phyloP scores from a whole-genome alignment of 2,888 invertebrate genomes.

The Parelbella ahira region DNA sequence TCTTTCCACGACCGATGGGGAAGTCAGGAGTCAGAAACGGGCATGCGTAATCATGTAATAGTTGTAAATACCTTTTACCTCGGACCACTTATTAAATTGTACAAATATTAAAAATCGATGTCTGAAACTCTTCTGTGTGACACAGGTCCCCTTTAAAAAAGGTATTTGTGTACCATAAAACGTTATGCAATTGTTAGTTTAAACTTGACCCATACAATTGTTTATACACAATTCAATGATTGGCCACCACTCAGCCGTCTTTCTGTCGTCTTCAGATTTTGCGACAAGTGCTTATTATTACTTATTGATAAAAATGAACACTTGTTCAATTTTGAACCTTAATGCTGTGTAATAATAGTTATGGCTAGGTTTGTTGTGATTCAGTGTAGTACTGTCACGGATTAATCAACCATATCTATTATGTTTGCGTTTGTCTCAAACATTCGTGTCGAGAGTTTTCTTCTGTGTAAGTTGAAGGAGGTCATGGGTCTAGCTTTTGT shows the following conservation, averaged over 20 bases:
- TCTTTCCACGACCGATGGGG: too few relatives aligned
- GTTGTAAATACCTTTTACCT: too few relatives aligned
- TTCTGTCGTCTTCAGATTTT: slow-evolving; percentile 8
- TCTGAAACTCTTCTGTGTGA: too few relatives aligned
- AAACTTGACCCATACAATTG: slow-evolving; percentile 30
- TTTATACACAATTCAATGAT: slow-evolving; percentile 26
- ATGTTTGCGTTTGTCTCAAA: slow-evolving; percentile 36
- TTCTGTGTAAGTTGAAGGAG: slow-evolving; percentile 30
- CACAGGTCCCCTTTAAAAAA: too few relatives aligned
- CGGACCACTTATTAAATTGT: too few relatives aligned
- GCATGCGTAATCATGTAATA: too few relatives aligned
- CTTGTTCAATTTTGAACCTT: slow-evolving; percentile 15
- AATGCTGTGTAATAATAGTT: slow-evolving; percentile 3
- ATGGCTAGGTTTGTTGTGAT: too few relatives aligned
- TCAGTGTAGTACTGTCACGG: slow-evolving; percentile 20
- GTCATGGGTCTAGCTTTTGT: slow-evolving; percentile 35
- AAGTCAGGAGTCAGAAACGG: too few relatives aligned
- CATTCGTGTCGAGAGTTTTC: slow-evolving; percentile 32
- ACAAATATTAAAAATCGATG: too few relatives aligned
- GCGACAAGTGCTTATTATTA: slow-evolving; percentile 20
- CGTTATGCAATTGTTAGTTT: slow-evolving; percentile 23
- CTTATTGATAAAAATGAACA: neutral
- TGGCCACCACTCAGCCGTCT: slow-evolving; percentile 22
- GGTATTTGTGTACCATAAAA: neutral
- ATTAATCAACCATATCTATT: slow-evolving; percentile 28